phyloP scores from a whole-genome alignment of 1,140 invertebrate genomes.

The Polypedilum vanderplanki region DNA sequence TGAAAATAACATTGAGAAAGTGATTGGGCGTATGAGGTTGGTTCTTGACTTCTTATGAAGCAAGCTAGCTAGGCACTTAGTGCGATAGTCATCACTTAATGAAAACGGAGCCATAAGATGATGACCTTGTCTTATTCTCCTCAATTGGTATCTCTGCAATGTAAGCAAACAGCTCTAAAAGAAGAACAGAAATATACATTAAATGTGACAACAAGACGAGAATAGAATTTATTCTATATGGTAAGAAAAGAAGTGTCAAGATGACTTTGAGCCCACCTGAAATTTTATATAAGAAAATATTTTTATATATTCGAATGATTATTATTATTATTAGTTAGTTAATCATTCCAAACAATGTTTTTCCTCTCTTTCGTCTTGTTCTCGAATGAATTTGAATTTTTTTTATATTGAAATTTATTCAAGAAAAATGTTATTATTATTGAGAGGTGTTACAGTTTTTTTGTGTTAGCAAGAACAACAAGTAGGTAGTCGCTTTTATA shows the following conservation, averaged over 20 bases:
- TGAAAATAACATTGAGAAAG: neutral
- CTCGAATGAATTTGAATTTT: neutral
- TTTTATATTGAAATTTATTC: slow-evolving; percentile 13
- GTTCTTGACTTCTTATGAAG: neutral
- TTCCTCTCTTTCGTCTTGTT: neutral
- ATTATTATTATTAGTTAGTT: neutral
- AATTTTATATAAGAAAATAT: neutral
- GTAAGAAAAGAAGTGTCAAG: neutral
- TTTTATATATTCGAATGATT: neutral
- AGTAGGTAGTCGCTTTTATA: neutral
- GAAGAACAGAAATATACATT: neutral
- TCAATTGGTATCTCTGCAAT: neutral
- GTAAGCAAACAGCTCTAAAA: neutral
- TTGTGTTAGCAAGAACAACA: slow-evolving; percentile 1
- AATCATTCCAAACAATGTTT: neutral
- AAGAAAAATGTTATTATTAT: neutral
- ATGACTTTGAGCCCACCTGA: slow-evolving; percentile 16
- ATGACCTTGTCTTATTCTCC: slow-evolving; percentile 1
- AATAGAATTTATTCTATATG: slow-evolving; percentile 19
- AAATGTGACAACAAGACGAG: neutral
- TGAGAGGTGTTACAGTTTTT: slow-evolving; percentile 15
- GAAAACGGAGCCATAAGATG: neutral
- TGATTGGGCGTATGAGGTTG: neutral
- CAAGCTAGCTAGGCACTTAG: neutral
- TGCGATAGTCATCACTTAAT: slow-evolving; percentile 14